Base-by-base conservation (phyloP, 2,888 invertebrate genomes). In the Graphium colonna region DNA sequence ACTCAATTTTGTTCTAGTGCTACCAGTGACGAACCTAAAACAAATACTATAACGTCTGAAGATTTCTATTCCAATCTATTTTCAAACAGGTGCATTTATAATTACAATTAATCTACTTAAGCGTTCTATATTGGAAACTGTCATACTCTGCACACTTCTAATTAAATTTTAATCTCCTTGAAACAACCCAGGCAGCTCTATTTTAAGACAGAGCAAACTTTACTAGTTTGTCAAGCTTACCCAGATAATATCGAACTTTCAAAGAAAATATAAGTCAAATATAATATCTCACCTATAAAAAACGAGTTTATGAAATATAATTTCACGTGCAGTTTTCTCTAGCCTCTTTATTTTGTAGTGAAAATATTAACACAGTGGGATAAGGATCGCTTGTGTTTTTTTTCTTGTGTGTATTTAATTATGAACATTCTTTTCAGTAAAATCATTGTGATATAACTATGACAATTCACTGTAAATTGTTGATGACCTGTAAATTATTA, bases 161-260 rank as follows among this genome's bases (percentile, higher is more conserved):
- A 66, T 64, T 63, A 63, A 60, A 58, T 64, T 66, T 62, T 61
- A 63, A 66, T 64, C 62, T 58, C 51, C 31, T 47, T 28, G 51
- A 50, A 42, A 42, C 41, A 18, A 12, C 44, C 46, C 45, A 31
- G 31, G 31, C 42, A 39, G 50, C 44, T 39, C 51, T 31, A 53
- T 52, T 53, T 43, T 52, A 46, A 52, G 17, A 52, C 26, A 31
- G 54, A 46, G 48, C 44, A 53, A 60, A 60, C 56, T 60, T 58
- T n/a, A n/a, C 53, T 48, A 59, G 52, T 53, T 60, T 57, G 55
- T 56, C 41, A 33, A 36, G 45, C 45, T 36, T 36, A 33, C 15
- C 33, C 17, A 45, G 33, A 36, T 18, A 16, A 18, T 45, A 36
- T 45, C 36, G 33, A 17, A 44, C 10, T 40, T 18, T 8, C 28